These are phyloP conservation scores for Styela plicata DNA, from an alignment of 23 tunicate species.

Conservation along the genomic window DNA sequence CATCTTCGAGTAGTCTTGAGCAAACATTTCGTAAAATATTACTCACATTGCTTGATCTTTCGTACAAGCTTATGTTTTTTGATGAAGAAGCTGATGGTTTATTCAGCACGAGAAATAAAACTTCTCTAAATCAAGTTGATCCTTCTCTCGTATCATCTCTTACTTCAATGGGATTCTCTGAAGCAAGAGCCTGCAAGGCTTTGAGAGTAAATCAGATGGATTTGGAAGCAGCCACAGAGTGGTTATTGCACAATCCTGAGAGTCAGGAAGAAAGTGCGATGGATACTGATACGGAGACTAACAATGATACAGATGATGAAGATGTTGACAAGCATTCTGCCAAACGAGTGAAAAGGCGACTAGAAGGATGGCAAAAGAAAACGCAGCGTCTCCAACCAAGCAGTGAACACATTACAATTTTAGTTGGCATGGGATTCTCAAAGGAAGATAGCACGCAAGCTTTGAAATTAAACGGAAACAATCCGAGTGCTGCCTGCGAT, in stretches of 20 bases:
- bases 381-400: conserved; percentile 55
- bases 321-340: conserved; percentile 25
- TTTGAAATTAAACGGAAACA: conserved; percentile 55
- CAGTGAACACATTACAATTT: conserved; percentile 43
- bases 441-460: conserved; percentile 55
- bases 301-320: not conserved
- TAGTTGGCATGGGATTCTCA: conserved; percentile 80
- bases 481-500: conserved; percentile 76
- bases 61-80: conserved; percentile 88
- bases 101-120: not conserved
- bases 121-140: not conserved
- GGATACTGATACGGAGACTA: conserved; percentile 13
- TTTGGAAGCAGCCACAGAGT: conserved; percentile 62
- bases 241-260: conserved; percentile 51
- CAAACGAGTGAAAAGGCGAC: not conserved
- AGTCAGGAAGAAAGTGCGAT: not conserved
- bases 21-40: conserved; percentile 82
- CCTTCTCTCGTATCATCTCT: conserved; percentile 28
- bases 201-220: conserved; percentile 39
- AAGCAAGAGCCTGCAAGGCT: conserved; percentile 52
- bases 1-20: conserved; percentile 55
- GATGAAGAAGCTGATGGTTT: conserved; percentile 40
- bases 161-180: conserved; percentile 84
- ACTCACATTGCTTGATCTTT: conserved; percentile 81
- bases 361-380: conserved; percentile 5